Evolutionary conservation across 2,113 vertebrate species (phyloP).

Genomic region (Eleginops maclovinus): DNA sequence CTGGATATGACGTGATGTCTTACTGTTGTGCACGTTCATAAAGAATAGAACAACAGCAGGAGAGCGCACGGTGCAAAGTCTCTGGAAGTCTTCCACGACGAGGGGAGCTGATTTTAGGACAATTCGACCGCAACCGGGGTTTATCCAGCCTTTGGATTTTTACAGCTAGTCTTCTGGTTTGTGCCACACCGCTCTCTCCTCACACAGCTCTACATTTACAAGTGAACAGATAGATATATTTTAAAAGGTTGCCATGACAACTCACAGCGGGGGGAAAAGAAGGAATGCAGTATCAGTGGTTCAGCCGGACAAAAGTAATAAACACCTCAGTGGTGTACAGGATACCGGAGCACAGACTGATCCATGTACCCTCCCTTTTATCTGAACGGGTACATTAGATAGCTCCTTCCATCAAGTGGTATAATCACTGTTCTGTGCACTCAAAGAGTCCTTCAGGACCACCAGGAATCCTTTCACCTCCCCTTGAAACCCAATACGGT

Average conservation of each 20-base stretch:
- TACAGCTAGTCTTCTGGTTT: no score
- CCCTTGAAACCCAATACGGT: background rate
- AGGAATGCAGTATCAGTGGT: background rate
- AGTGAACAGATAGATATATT: background rate
- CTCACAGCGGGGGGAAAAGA: background rate
- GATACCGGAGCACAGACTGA: background rate
- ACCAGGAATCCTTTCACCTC: background rate
- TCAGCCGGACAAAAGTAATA: background rate
- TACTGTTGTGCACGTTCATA: no score
- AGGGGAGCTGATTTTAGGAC: no score
- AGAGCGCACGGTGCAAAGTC: no score
- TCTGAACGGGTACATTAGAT: background rate
- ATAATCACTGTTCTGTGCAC: background rate
- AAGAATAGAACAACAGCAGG: no score
- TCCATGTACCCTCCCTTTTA: background rate
- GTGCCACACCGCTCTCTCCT: no score
- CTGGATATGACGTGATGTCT: no score
- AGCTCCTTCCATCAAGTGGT: background rate
- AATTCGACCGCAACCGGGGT: no score
- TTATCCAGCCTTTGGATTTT: no score
- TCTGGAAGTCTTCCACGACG: no score
- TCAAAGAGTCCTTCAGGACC: background rate
- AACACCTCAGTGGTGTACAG: no score
- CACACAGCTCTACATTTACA: background rate
- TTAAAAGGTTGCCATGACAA: conserved; percentile 1